These are phyloP conservation scores for Calephelis virginiensis DNA, from an alignment of 1,140 invertebrate species.

Conservation along the genomic window DNA sequence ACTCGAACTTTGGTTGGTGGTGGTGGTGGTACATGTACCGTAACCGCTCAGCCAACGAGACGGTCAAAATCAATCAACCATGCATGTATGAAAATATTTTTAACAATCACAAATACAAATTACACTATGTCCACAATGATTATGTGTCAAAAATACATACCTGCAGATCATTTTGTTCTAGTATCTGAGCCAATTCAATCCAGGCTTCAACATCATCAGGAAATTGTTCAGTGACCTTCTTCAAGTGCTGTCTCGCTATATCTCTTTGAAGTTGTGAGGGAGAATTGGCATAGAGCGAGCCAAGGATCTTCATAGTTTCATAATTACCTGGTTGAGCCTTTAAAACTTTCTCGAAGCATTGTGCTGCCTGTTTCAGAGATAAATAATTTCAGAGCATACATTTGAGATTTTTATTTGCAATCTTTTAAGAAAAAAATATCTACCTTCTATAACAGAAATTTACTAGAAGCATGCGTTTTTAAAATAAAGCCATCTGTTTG, in stretches of 20 bases:
- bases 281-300: slow-evolving; percentile 96
- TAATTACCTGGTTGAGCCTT: slow-evolving; percentile 98
- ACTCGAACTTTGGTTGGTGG: no score
- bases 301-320: slow-evolving; percentile 99
- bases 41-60: no score
- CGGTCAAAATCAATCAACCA: no score
- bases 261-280: slow-evolving; percentile 93
- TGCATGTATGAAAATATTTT: no score
- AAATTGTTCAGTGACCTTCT: slow-evolving; percentile 97
- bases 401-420: no score
- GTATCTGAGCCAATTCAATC: slow-evolving; percentile 99
- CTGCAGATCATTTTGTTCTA: slow-evolving; percentile 96
- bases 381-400: slow-evolving; percentile 1
- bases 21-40: no score
- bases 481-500: no score
- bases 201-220: slow-evolving; percentile 99
- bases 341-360: slow-evolving; percentile 99
- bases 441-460: no score
- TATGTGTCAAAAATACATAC: slow-evolving; percentile 45
- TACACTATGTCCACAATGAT: no score
- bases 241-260: slow-evolving; percentile 93
- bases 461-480: no score
- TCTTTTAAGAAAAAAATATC: no score
- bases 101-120: no score
- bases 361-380: slow-evolving; percentile 86